phyloP scores from a whole-genome alignment of 2,888 invertebrate genomes.

The Epinotia bilunana region DNA sequence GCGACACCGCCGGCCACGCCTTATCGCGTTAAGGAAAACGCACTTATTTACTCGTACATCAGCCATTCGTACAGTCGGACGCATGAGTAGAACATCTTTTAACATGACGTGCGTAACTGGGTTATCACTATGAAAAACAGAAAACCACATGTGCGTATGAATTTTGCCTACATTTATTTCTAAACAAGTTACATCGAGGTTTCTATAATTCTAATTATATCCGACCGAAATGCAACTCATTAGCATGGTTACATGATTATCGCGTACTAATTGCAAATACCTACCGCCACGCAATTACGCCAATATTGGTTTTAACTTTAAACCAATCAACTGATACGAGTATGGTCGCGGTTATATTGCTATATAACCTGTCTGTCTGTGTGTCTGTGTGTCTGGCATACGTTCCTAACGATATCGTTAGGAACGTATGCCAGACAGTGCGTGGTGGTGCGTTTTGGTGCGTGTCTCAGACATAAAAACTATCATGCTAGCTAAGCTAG shows the following conservation, averaged over 20 bases:
- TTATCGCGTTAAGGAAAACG: conserved; percentile 32
- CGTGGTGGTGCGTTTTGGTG: too few species aligned
- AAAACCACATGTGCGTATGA: too few species aligned
- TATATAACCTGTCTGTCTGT: too few species aligned
- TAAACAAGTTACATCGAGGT: neutral
- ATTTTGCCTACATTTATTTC: too few species aligned
- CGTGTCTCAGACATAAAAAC: neutral
- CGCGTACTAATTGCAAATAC: conserved; percentile 30
- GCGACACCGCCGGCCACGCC: conserved; percentile 50
- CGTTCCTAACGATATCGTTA: too few species aligned
- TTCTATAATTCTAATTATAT: conserved; percentile 1
- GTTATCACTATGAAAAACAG: too few species aligned
- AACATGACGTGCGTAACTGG: too few species aligned
- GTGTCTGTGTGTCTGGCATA: too few species aligned
- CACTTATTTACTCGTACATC: conserved; percentile 1
- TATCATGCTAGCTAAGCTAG: neutral
- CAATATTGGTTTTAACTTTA: conserved; percentile 25
- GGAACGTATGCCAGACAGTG: too few species aligned
- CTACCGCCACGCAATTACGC: conserved; percentile 13
- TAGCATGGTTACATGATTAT: conserved; percentile 21
- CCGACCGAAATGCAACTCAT: conserved; percentile 22
- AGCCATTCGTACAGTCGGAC: too few species aligned
- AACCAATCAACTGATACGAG: conserved; percentile 8
- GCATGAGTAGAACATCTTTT: too few species aligned
- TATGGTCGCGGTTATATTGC: neutral